Conservation (phyloP, 2,797 vertebrate species). For the Peromyscus melanophrys region DNA sequence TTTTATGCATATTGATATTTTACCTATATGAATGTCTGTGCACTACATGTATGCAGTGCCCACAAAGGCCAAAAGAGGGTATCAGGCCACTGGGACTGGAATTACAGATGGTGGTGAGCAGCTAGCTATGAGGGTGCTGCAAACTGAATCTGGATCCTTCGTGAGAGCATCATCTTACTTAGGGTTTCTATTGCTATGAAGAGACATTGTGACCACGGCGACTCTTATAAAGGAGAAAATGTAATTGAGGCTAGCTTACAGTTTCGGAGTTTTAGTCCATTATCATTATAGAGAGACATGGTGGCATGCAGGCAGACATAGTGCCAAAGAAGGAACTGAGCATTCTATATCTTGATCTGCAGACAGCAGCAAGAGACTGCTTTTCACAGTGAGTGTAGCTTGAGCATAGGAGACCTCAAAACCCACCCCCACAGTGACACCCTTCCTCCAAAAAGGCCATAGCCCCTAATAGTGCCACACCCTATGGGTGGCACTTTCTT, state of each 20-base stretch:
- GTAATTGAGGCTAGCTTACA: not conserved
- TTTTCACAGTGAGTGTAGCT: not conserved
- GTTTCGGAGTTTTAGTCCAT: not conserved
- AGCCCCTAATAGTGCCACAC: not conserved
- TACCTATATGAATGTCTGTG: not conserved
- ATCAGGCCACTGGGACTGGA: not conserved
- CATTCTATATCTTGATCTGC: not conserved
- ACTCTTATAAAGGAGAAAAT: not conserved
- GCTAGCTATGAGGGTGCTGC: too few relatives aligned
- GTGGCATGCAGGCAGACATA: not conserved
- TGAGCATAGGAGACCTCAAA: not conserved
- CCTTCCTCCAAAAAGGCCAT: not conserved
- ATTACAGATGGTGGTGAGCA: too few relatives aligned
- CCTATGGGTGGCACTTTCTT: not conserved
- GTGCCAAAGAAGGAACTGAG: not conserved
- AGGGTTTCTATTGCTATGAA: not conserved
- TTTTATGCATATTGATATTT: not conserved
- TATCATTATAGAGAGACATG: not conserved
- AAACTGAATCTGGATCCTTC: not conserved
- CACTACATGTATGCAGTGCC: not conserved
- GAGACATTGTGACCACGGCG: accelerated
- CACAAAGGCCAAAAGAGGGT: not conserved
- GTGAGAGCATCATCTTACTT: not conserved
- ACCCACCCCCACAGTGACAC: not conserved
- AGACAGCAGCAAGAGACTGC: not conserved